Evolutionary conservation across 2,797 vertebrate species (phyloP), one percentile per base, ranked within the genome.

Genomic region (Orestias chungarensis): DNA sequence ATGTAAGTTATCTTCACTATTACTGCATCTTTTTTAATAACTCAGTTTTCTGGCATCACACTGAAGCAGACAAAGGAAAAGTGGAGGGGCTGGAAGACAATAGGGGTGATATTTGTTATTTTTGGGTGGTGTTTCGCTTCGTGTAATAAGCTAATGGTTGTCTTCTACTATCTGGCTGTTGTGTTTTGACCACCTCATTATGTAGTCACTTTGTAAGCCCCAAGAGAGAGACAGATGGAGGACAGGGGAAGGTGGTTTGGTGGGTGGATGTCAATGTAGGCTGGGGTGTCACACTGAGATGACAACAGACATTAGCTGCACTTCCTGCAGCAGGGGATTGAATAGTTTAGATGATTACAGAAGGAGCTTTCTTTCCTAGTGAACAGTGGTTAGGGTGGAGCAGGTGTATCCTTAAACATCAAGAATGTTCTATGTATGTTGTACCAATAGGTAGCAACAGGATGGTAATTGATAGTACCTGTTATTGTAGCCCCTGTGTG

Each of bases 261-360:
- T 64, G 54, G n/a, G 15, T 23, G 64, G 18, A 20, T 44, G 44
- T 66, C 67, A 64, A 71, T 62, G 65, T 1, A 40, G 76, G 66
- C 25, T 42, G 64, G 66, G 69, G 57, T 40, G 5, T 80, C 68
- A 74, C 43, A 61, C 33, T 62, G 59, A 11, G 35, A 44, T 73
- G 76, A 66, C 80, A 80, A 69, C 72, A 61, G 68, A 15, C 23
- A 62, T 62, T 62, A 40, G 35, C 59, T 62, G 59, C 35, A 8
- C 57, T 40, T 61, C 57, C n/a, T 14, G 33, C 3, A 23, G 31
- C 57, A 61, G 57, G 33, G 38, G 57, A 23, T 31, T 9, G 57
- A 38, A 12, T 18, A 61, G 29, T 38, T 61, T 23, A 20, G 33
- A 35, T 20, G 33, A 9, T 17, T 33, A 33, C 31, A 59, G 31